phyloP scores from a whole-genome alignment of 2,113 vertebrate species.

The Engraulis encrasicolus region DNA sequence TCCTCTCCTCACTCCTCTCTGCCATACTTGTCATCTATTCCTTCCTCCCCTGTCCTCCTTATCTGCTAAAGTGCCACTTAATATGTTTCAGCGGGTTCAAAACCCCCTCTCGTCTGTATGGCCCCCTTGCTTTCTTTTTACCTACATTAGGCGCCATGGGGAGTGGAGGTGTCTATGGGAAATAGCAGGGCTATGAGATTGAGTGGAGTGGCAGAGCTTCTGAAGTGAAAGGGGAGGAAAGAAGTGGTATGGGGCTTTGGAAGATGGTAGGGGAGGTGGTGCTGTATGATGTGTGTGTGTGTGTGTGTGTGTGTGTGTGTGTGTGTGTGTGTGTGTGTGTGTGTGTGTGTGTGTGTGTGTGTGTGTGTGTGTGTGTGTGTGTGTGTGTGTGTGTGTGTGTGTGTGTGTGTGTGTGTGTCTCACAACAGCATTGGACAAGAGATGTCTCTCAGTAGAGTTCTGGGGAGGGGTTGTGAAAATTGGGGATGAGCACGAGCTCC shows the following conservation, averaged over 20 bases:
- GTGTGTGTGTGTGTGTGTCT: conserved; percentile 50
- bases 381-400: too few species aligned
- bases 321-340: conserved; percentile 34
- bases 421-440: conserved; percentile 67
- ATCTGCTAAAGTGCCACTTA: conserved; percentile 69
- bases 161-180: conserved; percentile 33
- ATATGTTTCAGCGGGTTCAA: conserved; percentile 66
- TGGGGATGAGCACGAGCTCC: conserved; percentile 83
- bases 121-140: conserved; percentile 57
- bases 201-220: conserved; percentile 48
- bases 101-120: conserved; percentile 64
- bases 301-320: too few species aligned
- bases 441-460: conserved; percentile 57
- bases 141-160: conserved; percentile 63
- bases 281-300: background rate
- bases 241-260: background rate
- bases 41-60: conserved; percentile 26
- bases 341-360: conserved; percentile 17
- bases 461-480: conserved; percentile 78
- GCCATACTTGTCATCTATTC: background rate
- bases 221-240: conserved; percentile 57
- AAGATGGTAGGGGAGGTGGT: conserved; percentile 17
- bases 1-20: background rate
- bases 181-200: conserved; percentile 41
- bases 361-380: background rate